Evolutionary conservation across 2,888 invertebrate species (phyloP), one percentile per base, ranked within the genome.

Genomic region (Dynastes hyllus): DNA sequence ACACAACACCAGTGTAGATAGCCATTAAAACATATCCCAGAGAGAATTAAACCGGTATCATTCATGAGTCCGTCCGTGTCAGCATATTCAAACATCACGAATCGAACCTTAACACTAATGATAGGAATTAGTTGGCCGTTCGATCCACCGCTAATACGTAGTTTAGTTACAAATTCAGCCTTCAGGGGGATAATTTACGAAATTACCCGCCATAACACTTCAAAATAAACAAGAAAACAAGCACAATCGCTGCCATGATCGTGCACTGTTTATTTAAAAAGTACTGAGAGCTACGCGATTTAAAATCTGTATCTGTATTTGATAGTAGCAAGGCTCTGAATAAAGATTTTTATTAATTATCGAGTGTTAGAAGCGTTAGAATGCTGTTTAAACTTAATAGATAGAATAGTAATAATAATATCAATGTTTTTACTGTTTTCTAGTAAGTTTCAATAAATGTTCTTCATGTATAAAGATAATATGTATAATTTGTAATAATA

Each of bases 101-200:
- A 88, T 88, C 88, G 89, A 89, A 88, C 87, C 88, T 88, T 88
- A 88, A 87, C 87, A 87, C 87, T 89, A 89, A 90, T 89, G 89
- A 89, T 89, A 89, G 89, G 88, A 87, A 90, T 90, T 89, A 91
- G 90, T 90, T 90, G 90, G 89, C 90, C 90, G 90, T 90, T 89
- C 91, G 91, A 91, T 91, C 90, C 91, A 89, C 91, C 90, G 91
- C 91, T 91, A 91, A 92, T 92, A 91, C 91, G 89, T 91, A 91
- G 91, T 91, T 92, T 91, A 91, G 91, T 91, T 91, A 91, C 91
- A 91, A 91, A 91, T 91, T 91, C 91, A 89, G 89, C 90, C 91
- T 90, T 88, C 88, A 89, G 91, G 91, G 91, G 89, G 90, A 89
- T 91, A 92, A 92, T 92, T 92, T 89, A 89, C 88, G 86, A 89